Evolutionary conservation across 1,140 invertebrate genomes (phyloP), one percentile per base, ranked within the genome.

Genomic region (Coenobita brevimanus): DNA sequence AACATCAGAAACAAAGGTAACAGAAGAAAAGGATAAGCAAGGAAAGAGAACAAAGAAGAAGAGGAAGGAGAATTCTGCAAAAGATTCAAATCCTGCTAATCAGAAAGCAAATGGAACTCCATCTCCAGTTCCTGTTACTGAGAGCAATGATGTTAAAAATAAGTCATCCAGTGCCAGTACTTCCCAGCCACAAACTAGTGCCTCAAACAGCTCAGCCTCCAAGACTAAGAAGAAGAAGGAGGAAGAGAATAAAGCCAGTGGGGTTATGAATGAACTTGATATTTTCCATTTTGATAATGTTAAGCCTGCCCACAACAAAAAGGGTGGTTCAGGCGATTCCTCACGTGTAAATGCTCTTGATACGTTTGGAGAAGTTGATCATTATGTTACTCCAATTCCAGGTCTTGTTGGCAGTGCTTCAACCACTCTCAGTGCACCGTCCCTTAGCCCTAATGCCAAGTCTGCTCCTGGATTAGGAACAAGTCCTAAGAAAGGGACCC

Each of bases 401-500:
- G 90, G 89, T 33, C 76, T 91, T 92, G 90, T 90, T 92, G 89
- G 92, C 91, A 92, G 92, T 92, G 85, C 92, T 92, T 91, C 92
- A 90, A 81, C 91, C 90, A 83, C 83, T 91, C 50, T 92, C 90
- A 82, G 90, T 82, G 79, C 83, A 24, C 81, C 89, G 13, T 73
- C 83, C 38, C 71, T 85, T 41, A 88, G 85, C 81, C 78, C 85
- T 46, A 87, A 88, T 76, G 82, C 79, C 30, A 82, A 89, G 64
- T 54, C 62, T 38, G 21, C 62, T 17, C 80, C 89, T n/a, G 89
- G 84, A 21, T 71, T 88, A 43, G 87, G 91, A 38, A 90, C 94
- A 1, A 96, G 95, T 92, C 95, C 96, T 0, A 96, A 96, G 91
- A 95, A 96, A 89, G 93, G 94, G 91, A 94, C 96, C 89, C 81